Evolutionary conservation across 2,888 invertebrate genomes (phyloP).

Genomic region (Mesopsocus fuscifrons): DNA sequence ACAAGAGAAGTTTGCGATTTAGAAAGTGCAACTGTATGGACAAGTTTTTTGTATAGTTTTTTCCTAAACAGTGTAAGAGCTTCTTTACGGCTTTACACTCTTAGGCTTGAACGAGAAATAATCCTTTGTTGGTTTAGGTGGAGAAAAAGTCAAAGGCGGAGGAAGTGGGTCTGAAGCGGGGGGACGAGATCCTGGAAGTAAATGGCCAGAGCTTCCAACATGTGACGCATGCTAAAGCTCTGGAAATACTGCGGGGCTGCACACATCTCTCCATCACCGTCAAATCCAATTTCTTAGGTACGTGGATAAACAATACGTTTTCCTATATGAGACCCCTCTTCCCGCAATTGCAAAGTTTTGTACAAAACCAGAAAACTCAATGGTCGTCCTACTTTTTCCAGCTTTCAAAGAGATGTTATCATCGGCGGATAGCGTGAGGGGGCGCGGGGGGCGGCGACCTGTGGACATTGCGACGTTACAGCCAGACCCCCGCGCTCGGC

Average conservation of each 20-base stretch:
- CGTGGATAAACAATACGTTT: no score
- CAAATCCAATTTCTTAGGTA: constrained; percentile 83
- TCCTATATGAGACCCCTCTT: constrained; percentile 12
- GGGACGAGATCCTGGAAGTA: constrained; percentile 95
- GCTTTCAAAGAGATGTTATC: constrained; percentile 50
- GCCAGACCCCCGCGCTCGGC: constrained; percentile 47
- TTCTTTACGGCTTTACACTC: background rate
- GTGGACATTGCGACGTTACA: constrained; percentile 28
- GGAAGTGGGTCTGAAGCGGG: constrained; percentile 87
- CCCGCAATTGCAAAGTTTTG: no score
- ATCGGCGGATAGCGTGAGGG: constrained; percentile 63
- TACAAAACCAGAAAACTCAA: no score
- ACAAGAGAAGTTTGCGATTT: background rate
- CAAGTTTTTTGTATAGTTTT: background rate
- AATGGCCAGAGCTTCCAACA: constrained; percentile 94
- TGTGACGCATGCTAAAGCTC: constrained; percentile 74
- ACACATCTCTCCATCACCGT: constrained; percentile 94
- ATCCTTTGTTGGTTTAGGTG: constrained; percentile 33
- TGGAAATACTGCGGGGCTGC: constrained; percentile 81
- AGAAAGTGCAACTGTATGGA: background rate
- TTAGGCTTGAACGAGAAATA: background rate
- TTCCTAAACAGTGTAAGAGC: background rate
- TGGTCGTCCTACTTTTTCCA: constrained; percentile 20
- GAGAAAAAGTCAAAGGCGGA: constrained; percentile 87
- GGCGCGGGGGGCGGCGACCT: constrained; percentile 41